Base-by-base conservation (phyloP, 1,140 invertebrate species). In the Drosophila melanica region DNA sequence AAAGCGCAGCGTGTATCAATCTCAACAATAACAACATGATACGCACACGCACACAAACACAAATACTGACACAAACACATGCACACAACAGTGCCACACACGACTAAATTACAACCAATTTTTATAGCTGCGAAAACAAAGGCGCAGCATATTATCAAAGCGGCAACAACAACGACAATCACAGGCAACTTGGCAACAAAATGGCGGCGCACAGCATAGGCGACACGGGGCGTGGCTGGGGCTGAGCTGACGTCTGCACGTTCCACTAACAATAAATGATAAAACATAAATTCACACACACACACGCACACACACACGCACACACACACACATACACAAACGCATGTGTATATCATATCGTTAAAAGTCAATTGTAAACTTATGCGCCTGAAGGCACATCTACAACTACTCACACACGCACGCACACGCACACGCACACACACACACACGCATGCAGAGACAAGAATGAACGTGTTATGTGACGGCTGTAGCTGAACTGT, bases 341-440 rank as follows among this genome's bases (percentile, higher is more conserved):
- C 41, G 44, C 44, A 54, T 33, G 42, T 59, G 72, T 65, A 57
- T 66, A 44, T 57, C 66, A 72, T 75, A 82, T 86, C 81, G 74
- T 86, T 90, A 90, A 84, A 82, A 84, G 87, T 82, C 82, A 90
- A 90, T 90, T 90, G 87, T 90, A 90, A 90, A 90, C 77, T 90
- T 90, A 81, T 86, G 79, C 77, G 71, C 72, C 67, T 69, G 59
- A 73, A 79, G 79, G 76, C 79, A 55, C 51, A 76, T 53, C 45
- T 71, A 47, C 71, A 86, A 89, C 84, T 87, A 89, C 73, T 75
- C 14, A 12, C 18, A 62, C 78, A 64, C 58, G 35, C 47, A 8
- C 30, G 71, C 37, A 71, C 63, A 69, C 37, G 11, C 1, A 51
- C 35, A 69, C 37, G 7, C 35, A 59, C 63, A 42, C 41, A 55